phyloP scores from a whole-genome alignment of 2,888 invertebrate species.

The Anthrax anthrax region DNA sequence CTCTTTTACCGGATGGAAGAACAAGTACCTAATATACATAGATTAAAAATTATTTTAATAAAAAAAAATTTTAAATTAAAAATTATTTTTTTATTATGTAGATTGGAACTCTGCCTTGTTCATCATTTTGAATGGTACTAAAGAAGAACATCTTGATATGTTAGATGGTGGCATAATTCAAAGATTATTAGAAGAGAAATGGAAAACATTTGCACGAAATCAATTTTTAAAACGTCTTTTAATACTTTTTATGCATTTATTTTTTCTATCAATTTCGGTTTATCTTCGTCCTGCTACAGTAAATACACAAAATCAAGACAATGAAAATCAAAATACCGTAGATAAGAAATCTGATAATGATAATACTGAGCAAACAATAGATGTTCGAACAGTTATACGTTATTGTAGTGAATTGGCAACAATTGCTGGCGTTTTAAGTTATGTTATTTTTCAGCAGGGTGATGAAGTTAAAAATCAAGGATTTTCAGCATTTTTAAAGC shows the following conservation, averaged over 20 bases:
- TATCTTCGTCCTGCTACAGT: slow-evolving; percentile 64
- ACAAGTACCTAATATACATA: slow-evolving; percentile 58
- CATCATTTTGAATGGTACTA: slow-evolving; percentile 93
- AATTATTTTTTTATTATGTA: slow-evolving; percentile 26
- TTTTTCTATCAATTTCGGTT: slow-evolving; percentile 77
- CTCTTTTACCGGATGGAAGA: slow-evolving; percentile 82
- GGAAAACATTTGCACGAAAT: slow-evolving; percentile 95
- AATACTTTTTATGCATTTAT: slow-evolving; percentile 73
- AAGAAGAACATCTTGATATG: slow-evolving; percentile 97
- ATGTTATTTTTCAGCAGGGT: slow-evolving; percentile 81
- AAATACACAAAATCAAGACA: slow-evolving; percentile 19
- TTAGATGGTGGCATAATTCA: slow-evolving; percentile 97
- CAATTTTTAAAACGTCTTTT: slow-evolving; percentile 85
- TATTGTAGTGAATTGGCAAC: slow-evolving; percentile 75
- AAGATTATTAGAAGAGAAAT: slow-evolving; percentile 91
- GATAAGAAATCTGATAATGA: slow-evolving; percentile 19
- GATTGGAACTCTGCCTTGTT: slow-evolving; percentile 98
- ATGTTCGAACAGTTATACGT: slow-evolving; percentile 38
- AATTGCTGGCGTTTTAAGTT: slow-evolving; percentile 70
- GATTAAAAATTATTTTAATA: neutral
- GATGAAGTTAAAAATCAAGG: slow-evolving; percentile 94
- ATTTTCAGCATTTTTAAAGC: slow-evolving; percentile 73
- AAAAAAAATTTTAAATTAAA: neutral
- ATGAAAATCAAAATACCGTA: slow-evolving; percentile 13
- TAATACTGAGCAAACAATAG: slow-evolving; percentile 28